phyloP scores from a whole-genome alignment of 2,888 invertebrate genomes.

The Amblyjoppa proteus region DNA sequence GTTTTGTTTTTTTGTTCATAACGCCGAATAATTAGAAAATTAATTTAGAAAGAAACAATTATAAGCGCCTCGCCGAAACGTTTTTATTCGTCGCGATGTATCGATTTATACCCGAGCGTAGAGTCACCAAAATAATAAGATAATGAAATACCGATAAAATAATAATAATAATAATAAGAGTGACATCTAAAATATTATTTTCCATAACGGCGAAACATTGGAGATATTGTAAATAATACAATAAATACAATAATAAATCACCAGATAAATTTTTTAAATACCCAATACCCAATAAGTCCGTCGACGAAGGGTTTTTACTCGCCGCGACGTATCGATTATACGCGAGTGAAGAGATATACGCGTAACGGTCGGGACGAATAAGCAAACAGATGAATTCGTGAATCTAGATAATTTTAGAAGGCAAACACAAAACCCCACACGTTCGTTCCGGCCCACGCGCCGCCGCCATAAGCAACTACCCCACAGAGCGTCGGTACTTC shows the following conservation, averaged over 20 bases:
- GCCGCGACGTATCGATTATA: not conserved
- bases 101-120: too few relatives aligned
- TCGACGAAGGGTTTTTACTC: not conserved
- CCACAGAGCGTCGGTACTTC: constrained; percentile 49
- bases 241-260: not conserved
- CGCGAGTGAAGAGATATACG: not conserved
- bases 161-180: not conserved
- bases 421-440: constrained; percentile 21
- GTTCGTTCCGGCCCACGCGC: constrained; percentile 21
- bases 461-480: constrained; percentile 24
- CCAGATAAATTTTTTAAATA: too few relatives aligned
- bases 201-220: not conserved
- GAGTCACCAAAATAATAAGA: too few relatives aligned
- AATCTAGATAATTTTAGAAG: constrained; percentile 52
- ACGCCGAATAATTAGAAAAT: not conserved
- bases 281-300: not conserved
- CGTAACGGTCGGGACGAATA: constrained; percentile 15
- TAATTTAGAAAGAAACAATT: too few relatives aligned
- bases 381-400: constrained; percentile 44
- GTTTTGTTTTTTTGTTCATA: not conserved
- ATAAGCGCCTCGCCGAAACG: too few relatives aligned
- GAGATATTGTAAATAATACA: not conserved
- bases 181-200: not conserved
- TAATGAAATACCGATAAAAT: not conserved
- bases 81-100: too few relatives aligned